Base-by-base conservation (phyloP, 2,797 vertebrate species). In the Apogon talboti region DNA sequence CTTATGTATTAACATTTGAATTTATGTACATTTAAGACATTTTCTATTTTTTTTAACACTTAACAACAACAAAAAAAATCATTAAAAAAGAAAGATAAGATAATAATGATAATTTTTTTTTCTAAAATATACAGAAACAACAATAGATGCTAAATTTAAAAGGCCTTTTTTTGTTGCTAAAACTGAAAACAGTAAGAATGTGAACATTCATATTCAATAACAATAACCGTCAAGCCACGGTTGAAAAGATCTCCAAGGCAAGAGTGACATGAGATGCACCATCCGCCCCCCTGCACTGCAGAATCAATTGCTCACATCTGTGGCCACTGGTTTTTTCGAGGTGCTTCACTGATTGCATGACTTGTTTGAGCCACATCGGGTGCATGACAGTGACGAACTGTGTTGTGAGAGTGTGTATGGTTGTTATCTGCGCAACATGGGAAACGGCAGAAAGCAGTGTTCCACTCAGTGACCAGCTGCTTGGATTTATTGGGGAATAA, bases 401-500 rank as follows among this genome's bases (percentile, higher is more conserved):
- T 38, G 35, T 60, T 28, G 37, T 33, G 24, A 55, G 65, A 59
- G 65, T 47, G 38, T 56, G 48, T 56, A 48, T 14, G 45, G 43
- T 46, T 67, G 74, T 78, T 82, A 76, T 84, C 76, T 73, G 72
- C 67, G 72, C 70, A 79, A 56, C 73, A 76, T 78, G 69, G 67
- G 75, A 64, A 71, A 66, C 66, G 42, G 66, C 72, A 75, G 78
- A 68, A 54, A 54, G 64, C 75, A 79, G 72, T 70, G 78, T 81
- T 89, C 83, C 83, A 77, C 76, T 73, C 69, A 79, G 37, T 79
- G 74, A 76, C 44, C 78, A 74, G 73, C 57, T 71, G 62, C 75
- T 78, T 44, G 80, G 68, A 84, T 83, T 74, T 80, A 84, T 78
- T 68, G 66, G 41, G 57, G 67, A 67, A 61, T 73, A 84, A 87